phyloP scores from a whole-genome alignment of 2,888 invertebrate species.

The Lepas anatifera region DNA sequence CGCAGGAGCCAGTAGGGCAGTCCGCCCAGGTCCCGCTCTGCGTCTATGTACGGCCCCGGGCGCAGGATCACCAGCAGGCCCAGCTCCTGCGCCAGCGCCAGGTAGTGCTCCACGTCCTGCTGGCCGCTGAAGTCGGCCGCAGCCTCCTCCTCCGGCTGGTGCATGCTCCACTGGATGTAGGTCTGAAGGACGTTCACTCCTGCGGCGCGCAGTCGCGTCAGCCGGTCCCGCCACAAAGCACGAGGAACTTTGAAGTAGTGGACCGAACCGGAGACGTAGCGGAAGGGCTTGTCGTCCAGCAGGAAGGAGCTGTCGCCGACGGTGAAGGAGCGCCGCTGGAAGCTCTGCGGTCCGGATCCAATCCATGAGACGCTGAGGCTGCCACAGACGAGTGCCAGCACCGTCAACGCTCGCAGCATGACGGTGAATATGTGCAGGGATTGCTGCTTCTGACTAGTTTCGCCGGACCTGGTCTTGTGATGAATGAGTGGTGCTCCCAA shows the following conservation, averaged over 20 bases:
- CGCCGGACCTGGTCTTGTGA: too few species aligned
- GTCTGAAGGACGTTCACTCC: conserved; percentile 42
- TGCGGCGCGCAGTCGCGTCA: conserved; percentile 39
- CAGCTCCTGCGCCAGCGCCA: conserved; percentile 37
- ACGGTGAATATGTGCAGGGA: too few species aligned
- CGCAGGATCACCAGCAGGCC: conserved; percentile 41
- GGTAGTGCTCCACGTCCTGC: conserved; percentile 32
- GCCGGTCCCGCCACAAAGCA: conserved; percentile 41
- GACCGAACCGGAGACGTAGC: conserved; percentile 41
- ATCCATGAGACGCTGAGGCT: too few species aligned
- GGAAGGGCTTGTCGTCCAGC: conserved; percentile 37
- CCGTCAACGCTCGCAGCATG: too few species aligned
- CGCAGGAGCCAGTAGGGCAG: conserved; percentile 61
- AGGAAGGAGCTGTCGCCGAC: conserved; percentile 22
- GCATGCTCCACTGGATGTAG: conserved; percentile 38
- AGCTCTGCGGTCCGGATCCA: too few species aligned
- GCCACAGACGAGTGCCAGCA: too few species aligned
- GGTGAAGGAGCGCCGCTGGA: conserved; percentile 5
- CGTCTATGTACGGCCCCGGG: conserved; percentile 44
- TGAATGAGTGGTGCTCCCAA: too few species aligned
- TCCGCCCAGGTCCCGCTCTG: conserved; percentile 54
- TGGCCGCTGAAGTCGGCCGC: conserved; percentile 36
- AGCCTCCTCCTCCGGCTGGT: conserved; percentile 33
- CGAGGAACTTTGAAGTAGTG: conserved; percentile 42
- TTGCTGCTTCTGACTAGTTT: too few species aligned